These are phyloP conservation scores for Microtus pennsylvanicus DNA, from an alignment of 2,113 vertebrate genomes.

Conservation along the genomic window DNA sequence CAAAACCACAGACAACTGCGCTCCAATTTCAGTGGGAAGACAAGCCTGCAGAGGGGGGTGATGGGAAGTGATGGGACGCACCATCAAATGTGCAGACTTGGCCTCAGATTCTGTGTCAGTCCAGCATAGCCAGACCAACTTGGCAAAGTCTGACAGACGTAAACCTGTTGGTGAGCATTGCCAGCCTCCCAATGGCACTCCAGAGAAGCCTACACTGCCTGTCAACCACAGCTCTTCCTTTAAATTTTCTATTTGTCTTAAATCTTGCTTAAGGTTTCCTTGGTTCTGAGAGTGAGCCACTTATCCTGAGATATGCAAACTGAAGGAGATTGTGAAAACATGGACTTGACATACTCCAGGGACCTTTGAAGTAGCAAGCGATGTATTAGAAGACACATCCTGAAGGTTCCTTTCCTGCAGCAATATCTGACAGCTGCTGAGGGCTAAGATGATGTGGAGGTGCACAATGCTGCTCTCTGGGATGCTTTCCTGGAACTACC, in stretches of 20 bases:
- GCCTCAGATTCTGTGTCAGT: background rate
- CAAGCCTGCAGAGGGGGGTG: background rate
- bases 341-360: constrained; percentile 93
- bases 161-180: background rate
- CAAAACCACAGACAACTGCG: background rate
- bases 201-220: background rate
- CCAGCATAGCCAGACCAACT: background rate
- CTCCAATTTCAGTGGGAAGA: background rate
- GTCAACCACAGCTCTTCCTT: background rate
- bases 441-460: constrained; percentile 91
- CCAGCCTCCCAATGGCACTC: background rate
- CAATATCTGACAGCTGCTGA: constrained; percentile 93
- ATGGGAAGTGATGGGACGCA: background rate
- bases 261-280: background rate
- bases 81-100: background rate
- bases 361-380: constrained; percentile 89
- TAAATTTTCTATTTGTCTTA: background rate
- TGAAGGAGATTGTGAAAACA: background rate
- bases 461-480: constrained; percentile 92
- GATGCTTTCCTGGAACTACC: constrained; percentile 94
- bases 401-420: constrained; percentile 93
- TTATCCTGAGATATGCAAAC: too few relatives aligned
- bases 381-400: constrained; percentile 91
- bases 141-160: background rate
- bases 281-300: background rate